Evolutionary conservation across 2,888 invertebrate species (phyloP), one percentile per base, ranked within the genome.

Genomic region (Iphiclides podalirius): DNA sequence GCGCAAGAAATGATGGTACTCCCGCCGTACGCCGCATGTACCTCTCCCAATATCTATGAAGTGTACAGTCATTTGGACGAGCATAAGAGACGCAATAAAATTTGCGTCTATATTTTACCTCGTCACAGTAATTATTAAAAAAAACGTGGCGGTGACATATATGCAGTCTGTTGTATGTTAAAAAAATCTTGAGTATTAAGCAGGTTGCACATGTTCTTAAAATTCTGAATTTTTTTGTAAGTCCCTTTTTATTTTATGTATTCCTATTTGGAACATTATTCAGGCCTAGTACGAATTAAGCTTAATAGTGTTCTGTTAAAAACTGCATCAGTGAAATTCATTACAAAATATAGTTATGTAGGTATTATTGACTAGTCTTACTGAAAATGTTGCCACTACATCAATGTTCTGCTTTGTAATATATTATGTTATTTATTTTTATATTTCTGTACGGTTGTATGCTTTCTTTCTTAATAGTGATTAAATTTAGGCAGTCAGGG

Each of bases 351-450:
- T 82, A 81, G 82, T 79, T 78, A 82, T 79, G 79, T 80, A 78
- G 77, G 79, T 82, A 79, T 76, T 78, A 81, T 80, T 71, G 70
- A 79, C 87, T 87, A 87, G 87, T 87, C 87, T 80, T 75, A 81
- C 82, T 77, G 76, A 80, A 84, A 79, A 79, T 82, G 81, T 84
- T 85, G 86, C 85, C 85, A 81, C 85, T 79, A 66, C 69, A 79
- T 81, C 83, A 76, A 81, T 81, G 76, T 84, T 81, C 79, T 79
- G 82, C 83, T 85, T 84, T 86, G 82, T 86, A 85, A 74, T 76
- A 83, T 85, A 83, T 73, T 50, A 57, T 66, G 83, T 82, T 84
- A 84, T 83, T 83, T 84, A 84, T 84, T 84, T 79, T 78, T 82
- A 78, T 79, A 77, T 79, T 76, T 75, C 72, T 60, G 65, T 59